Conservation (phyloP, 2,888 invertebrate species). For the Drosophila villosipedis region DNA sequence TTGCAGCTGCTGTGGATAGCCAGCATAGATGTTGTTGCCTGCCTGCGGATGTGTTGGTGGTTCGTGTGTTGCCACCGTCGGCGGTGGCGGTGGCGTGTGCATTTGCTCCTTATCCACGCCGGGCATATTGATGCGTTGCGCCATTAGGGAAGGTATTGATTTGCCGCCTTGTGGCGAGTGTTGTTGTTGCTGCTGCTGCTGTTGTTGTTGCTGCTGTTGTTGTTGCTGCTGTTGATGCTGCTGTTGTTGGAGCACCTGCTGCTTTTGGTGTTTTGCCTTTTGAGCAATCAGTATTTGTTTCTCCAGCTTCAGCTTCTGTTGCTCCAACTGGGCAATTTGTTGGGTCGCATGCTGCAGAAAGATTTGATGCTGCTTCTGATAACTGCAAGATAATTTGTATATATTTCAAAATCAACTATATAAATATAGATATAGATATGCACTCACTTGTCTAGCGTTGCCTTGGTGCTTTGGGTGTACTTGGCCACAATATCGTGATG, state of each 20-base stretch:
- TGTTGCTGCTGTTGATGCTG: neutral
- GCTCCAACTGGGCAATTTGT: constrained; percentile 93
- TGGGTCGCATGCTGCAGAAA: constrained; percentile 96
- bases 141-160: constrained; percentile 83
- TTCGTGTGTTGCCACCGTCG: constrained; percentile 81
- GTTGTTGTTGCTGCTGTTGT: neutral
- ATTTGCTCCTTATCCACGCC: constrained; percentile 56
- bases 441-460: constrained; percentile 91
- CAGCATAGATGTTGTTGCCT: constrained; percentile 49
- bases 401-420: neutral
- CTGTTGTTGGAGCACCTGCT: constrained; percentile 39
- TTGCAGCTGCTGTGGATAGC: constrained; percentile 45
- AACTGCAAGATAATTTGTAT: constrained; percentile 86
- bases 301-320: constrained; percentile 89
- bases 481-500: constrained; percentile 92
- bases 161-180: constrained; percentile 53
- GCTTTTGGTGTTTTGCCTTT: constrained; percentile 65
- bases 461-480: constrained; percentile 92
- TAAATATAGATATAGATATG: neutral
- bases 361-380: constrained; percentile 97
- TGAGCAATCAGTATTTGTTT: constrained; percentile 82
- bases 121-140: constrained; percentile 85
- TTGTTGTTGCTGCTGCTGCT: constrained; percentile 13
- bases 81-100: constrained; percentile 67
- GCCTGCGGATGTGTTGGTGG: constrained; percentile 64